A percentile compares a stretch with the other conserved stretches of the same genome.
Conservation (phyloP, 2,113 vertebrate species). For the Hippocampus barbouri region DNA sequence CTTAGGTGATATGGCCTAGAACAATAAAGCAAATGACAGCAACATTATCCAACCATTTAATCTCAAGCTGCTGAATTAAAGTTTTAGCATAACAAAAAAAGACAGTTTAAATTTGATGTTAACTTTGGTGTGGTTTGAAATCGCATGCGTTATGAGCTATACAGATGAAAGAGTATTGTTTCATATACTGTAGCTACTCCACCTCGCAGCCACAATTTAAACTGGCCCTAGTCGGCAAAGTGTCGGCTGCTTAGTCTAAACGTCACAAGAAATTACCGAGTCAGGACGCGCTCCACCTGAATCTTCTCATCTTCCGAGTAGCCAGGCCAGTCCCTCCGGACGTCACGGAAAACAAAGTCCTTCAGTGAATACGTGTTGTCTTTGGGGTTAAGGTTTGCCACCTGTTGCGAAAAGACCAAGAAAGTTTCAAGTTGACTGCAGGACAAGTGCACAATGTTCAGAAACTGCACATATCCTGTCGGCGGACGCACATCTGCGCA, state of each 20-base stretch:
- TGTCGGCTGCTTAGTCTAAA: neutral
- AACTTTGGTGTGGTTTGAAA: neutral
- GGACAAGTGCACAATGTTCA: conserved; percentile 1
- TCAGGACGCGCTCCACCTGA: conserved; percentile 77
- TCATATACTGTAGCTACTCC: neutral
- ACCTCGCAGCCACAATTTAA: neutral
- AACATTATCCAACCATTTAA: neutral
- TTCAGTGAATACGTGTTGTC: conserved; percentile 87
- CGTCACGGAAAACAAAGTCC: conserved; percentile 84
- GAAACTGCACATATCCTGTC: conserved; percentile 42
- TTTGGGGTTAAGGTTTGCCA: conserved; percentile 85
- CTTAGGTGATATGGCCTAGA: too few species aligned
- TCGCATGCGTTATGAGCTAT: neutral
- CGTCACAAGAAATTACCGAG: conserved; percentile 69
- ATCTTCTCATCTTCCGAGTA: conserved; percentile 82
- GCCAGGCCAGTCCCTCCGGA: conserved; percentile 90
- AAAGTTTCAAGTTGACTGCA: conserved; percentile 13
- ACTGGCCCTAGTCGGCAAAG: neutral
- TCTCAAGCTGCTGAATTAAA: neutral
- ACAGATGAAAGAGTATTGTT: neutral
- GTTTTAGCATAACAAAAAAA: neutral
- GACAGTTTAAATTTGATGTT: neutral
- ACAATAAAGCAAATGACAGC: too few species aligned
- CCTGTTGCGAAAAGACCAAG: conserved; percentile 61
- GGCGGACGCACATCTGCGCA: conserved; percentile 41